These are phyloP conservation scores for Antheraea assamensis DNA, from an alignment of 2,888 invertebrate genomes.

Conservation along the genomic window DNA sequence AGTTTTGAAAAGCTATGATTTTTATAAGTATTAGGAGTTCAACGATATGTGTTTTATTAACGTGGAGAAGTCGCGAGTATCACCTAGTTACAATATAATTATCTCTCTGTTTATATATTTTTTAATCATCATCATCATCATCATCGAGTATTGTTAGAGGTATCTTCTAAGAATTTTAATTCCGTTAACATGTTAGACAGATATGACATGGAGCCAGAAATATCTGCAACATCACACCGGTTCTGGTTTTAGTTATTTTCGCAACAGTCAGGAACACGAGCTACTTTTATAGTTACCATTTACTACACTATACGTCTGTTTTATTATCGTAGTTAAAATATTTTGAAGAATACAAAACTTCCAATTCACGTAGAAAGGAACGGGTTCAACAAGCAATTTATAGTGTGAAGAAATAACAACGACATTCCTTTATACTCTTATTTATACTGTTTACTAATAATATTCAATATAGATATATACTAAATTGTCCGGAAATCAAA, in stretches of 20 bases:
- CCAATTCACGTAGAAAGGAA: background rate
- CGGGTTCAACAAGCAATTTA: background rate
- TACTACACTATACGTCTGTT: conserved; percentile 34
- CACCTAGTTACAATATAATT: no score
- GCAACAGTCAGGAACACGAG: conserved; percentile 43
- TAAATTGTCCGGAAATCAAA: no score
- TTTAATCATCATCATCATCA: background rate
- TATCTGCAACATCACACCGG: conserved; percentile 48
- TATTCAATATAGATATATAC: no score
- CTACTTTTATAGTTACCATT: conserved; percentile 36
- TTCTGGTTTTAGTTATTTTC: conserved; percentile 51
- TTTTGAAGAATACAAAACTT: no score
- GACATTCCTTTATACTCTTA: background rate
- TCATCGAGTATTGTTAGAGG: conserved; percentile 50
- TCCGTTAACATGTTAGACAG: conserved; percentile 61
- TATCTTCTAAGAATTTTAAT: conserved; percentile 57
- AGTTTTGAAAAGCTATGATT: no score
- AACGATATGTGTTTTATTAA: no score
- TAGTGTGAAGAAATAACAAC: background rate
- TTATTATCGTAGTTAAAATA: conserved; percentile 41
- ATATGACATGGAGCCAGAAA: conserved; percentile 67
- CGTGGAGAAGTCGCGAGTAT: no score
- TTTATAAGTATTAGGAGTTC: no score
- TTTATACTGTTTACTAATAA: background rate
- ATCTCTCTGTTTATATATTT: background rate